A percentile compares a stretch with the other conserved stretches of the same genome.
Conservation (phyloP, 1,140 invertebrate genomes). For the Zelostemma sp. region DNA sequence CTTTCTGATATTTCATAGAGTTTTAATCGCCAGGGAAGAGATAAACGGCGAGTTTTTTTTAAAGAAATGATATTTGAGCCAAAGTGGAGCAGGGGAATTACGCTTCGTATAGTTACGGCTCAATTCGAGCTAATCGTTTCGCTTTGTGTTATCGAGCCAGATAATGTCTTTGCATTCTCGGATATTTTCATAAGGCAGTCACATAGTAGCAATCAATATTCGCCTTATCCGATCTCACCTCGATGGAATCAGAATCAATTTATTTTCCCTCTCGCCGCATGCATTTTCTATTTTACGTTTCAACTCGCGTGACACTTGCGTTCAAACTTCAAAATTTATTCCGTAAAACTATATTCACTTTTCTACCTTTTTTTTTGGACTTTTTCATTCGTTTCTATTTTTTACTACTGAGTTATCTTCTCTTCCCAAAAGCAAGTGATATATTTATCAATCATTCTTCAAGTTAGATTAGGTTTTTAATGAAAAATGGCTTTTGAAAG, state of each 20-base stretch:
- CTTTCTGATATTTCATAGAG: background rate
- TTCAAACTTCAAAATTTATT: slow-evolving; percentile 16
- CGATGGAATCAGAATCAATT: slow-evolving; percentile 41
- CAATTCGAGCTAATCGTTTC: slow-evolving; percentile 42
- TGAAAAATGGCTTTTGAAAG: too few relatives aligned
- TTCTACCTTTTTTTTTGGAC: too few relatives aligned
- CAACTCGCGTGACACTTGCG: slow-evolving; percentile 5
- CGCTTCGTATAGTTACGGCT: slow-evolving; percentile 28
- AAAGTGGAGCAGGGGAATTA: slow-evolving; percentile 32
- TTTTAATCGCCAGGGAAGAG: too few relatives aligned
- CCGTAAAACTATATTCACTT: background rate
- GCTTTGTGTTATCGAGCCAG: slow-evolving; percentile 39
- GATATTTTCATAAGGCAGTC: slow-evolving; percentile 50
- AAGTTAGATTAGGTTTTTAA: too few relatives aligned
- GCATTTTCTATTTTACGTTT: slow-evolving; percentile 10
- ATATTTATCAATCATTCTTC: too few relatives aligned
- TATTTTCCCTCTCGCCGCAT: slow-evolving; percentile 25
- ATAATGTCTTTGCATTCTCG: slow-evolving; percentile 38
- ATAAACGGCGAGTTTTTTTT: background rate
- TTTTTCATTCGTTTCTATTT: too few relatives aligned
- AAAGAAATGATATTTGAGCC: slow-evolving; percentile 11
- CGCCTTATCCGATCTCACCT: slow-evolving; percentile 42
- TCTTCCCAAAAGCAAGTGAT: too few relatives aligned
- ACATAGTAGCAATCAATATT: slow-evolving; percentile 46
- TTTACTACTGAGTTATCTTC: too few relatives aligned